Percentiles rank a stretch among this genome's conserved stretches.
These are phyloP conservation scores for Menidia menidia DNA, from an alignment of 2,797 vertebrate genomes.

Conservation along the genomic window DNA sequence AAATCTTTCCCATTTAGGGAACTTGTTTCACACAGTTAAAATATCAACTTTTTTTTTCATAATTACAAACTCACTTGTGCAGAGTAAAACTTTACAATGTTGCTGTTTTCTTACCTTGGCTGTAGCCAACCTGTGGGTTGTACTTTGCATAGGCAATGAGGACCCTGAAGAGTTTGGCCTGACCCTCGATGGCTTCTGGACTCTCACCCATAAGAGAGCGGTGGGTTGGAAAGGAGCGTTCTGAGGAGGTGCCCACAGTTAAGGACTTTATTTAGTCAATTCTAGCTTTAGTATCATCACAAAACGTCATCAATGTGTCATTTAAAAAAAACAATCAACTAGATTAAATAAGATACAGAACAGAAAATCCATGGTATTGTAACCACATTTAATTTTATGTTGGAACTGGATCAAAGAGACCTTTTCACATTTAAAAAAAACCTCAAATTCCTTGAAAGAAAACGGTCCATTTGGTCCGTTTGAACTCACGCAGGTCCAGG, in stretches of 20 bases:
- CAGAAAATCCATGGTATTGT: background rate
- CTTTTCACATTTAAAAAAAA: too few species aligned
- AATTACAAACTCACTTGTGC: too few species aligned
- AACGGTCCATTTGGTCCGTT: background rate
- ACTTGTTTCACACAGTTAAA: too few species aligned
- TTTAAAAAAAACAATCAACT: background rate
- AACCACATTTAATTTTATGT: background rate
- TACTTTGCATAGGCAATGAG: conserved; percentile 80
- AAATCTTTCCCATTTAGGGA: background rate
- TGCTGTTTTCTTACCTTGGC: conserved; percentile 75
- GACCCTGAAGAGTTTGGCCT: conserved; percentile 84
- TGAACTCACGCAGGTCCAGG: conserved; percentile 80
- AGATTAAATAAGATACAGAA: too few species aligned
- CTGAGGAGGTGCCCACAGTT: conserved; percentile 42
- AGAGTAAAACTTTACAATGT: background rate
- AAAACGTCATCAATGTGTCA: background rate
- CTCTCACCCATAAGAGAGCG: conserved; percentile 82
- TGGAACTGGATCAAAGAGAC: too few species aligned
- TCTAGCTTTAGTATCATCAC: background rate
- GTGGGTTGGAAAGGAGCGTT: conserved; percentile 83
- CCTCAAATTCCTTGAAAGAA: background rate
- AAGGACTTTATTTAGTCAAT: background rate
- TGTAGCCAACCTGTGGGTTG: conserved; percentile 79
- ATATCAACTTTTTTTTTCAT: too few species aligned
- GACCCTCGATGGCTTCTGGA: conserved; percentile 83